Evolutionary conservation across 2,113 vertebrate species (phyloP).

Genomic region (Osmerus mordax): DNA sequence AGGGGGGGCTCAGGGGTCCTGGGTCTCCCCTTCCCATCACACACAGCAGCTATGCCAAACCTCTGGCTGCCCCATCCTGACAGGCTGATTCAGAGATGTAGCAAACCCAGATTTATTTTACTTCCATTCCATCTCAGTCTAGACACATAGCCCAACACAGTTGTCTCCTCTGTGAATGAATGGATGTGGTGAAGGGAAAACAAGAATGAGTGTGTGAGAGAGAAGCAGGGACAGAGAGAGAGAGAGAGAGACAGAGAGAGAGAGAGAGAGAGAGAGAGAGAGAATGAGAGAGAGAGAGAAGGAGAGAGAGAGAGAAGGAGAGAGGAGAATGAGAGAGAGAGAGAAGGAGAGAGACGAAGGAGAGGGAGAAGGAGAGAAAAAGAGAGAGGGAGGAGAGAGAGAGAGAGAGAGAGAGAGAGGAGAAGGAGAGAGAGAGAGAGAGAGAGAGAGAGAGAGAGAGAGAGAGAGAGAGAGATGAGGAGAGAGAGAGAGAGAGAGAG

Average conservation of each 20-base stretch:
- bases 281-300: conserved; percentile 13
- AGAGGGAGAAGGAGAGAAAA: not conserved
- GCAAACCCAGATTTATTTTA: conserved; percentile 62
- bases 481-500: conserved; percentile 25
- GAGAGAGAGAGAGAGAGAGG: not conserved
- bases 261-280: conserved; percentile 11
- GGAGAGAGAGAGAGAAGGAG: not conserved
- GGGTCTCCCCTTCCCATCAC: conserved; percentile 19
- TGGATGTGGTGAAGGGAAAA: not conserved
- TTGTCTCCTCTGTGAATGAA: conserved; percentile 25
- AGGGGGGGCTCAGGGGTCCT: conserved; percentile 13
- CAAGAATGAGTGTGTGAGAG: not conserved
- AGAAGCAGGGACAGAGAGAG: conserved; percentile 19
- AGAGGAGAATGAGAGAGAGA: not conserved
- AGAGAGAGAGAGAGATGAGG: too few species aligned
- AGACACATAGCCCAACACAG: conserved; percentile 46
- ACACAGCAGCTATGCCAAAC: conserved; percentile 13
- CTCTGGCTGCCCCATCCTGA: conserved; percentile 30
- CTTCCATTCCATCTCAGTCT: conserved; percentile 52
- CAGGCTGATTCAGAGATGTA: conserved; percentile 38
- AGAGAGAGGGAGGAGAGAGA: not conserved
- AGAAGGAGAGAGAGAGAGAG: not conserved
- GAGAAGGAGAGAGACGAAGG: not conserved
- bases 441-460: too few species aligned
- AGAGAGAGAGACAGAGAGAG: not conserved